Base-by-base conservation (phyloP, 2,113 vertebrate genomes). In the Chaetodon trifascialis region DNA sequence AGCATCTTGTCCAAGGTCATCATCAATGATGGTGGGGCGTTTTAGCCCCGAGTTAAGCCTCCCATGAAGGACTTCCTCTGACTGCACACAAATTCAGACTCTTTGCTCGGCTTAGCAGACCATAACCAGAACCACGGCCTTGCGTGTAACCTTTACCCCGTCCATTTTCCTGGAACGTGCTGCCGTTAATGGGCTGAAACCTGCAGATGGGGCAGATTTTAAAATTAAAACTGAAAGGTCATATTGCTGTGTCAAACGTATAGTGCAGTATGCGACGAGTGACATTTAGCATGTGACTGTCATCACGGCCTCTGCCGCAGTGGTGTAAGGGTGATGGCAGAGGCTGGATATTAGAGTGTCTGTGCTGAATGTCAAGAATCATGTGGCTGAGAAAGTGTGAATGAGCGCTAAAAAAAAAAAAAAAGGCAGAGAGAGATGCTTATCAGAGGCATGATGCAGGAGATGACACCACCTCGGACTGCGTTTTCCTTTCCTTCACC, bases 61-160 rank as follows among this genome's bases (percentile, higher is more conserved):
- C 64, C 64, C 65, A 54, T 46, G 36, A 62, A 46, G 38, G 40
- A 36, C 76, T 74, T 64, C 44, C 56, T 40, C 36, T 36, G 36
- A 47, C 47, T 69, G 54, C 70, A 74, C 11, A 25, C 42, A n/a
- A 30, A n/a, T 30, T 76, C 58, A 76, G 16, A 38, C 17, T 44
- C n/a, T 40, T 30, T 52, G 54, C 47, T 16, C 21, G 12, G 38
- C 66, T 58, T n/a, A 51, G 64, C 84, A 63, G 47, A 60, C 62
- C 64, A 42, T 69, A 73, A 80, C 40, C 78, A 73, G 55, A 77
- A 68, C 56, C 64, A 40, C 14, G 15, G 52, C 55, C 64, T 66
- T 30, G 59, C 0, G 4, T 52, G 25, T 44, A 23, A 79, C 70
- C 71, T 69, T 79, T 66, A 36, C 40, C 47, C 59, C 54, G 4